Evolutionary conservation across 2,113 vertebrate species (phyloP), one percentile per base, ranked within the genome.

Genomic region (Puma concolor): DNA sequence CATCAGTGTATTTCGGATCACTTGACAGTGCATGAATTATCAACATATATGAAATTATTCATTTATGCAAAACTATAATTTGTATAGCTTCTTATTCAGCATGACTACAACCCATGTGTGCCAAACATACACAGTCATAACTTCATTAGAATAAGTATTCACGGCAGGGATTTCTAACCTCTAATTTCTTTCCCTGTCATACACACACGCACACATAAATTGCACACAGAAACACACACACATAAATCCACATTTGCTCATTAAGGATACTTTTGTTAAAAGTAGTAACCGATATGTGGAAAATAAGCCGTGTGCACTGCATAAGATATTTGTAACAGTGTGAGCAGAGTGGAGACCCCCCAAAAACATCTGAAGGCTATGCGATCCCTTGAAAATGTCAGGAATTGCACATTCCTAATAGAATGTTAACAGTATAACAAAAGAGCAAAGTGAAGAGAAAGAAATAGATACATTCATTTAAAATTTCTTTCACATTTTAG

Each of bases 1-100:
- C 27, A 57, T 94, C 76, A 44, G 48, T 83, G 81, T 93, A 93
- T 85, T 82, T 82, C 88, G 48, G 69, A 94, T 96, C 71, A 74
- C 44, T 96, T 88, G 90, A 94, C 79, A 76, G 79, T n/a, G 83
- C 72, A 90, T 86, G 89, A 97, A 97, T 97, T 97, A 97, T 79
- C 92, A 88, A 84, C 13, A 36, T 69, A 84, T 52, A 97, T 33
- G 13, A 88, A 96, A 96, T 96, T 96, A 96, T 96, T 96, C 92
- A 96, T 95, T 97, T 98, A 97, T 97, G 90, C 96, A 97, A 92
- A 97, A 82, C 76, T 91, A 12, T 97, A 97, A 97, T 97, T 97
- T 97, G 84, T 97, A 52, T 86, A 88, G 63, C 50, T 85, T 95
- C 92, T 86, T 27, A 95, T 91, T 57, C 0, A 23, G 66, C 93